Evolutionary conservation across 1,140 invertebrate species (phyloP).

Genomic region (Neodiprion fabricii): DNA sequence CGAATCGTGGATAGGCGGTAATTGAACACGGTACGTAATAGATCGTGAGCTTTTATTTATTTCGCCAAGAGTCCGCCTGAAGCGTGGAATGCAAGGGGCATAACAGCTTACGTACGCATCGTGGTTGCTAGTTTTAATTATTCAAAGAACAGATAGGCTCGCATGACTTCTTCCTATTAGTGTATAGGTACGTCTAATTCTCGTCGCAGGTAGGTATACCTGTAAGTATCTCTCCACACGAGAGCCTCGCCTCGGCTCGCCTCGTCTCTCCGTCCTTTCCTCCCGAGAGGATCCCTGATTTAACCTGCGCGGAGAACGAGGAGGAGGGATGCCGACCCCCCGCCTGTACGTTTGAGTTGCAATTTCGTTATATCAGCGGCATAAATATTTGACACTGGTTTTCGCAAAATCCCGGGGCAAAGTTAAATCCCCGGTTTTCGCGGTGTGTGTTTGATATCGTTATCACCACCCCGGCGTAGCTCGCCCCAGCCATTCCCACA

Average conservation of each 20-base stretch:
- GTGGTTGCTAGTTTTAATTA: slow-evolving; percentile 46
- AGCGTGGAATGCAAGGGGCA: too few species aligned
- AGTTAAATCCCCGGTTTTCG: background rate
- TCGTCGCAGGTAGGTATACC: background rate
- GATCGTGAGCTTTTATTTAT: too few species aligned
- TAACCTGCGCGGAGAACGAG: slow-evolving; percentile 25
- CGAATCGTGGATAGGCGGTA: too few species aligned
- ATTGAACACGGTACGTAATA: too few species aligned
- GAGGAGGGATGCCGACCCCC: background rate
- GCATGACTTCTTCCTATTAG: slow-evolving; percentile 42
- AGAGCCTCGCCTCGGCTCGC: slow-evolving; percentile 20
- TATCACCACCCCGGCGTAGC: slow-evolving; percentile 12
- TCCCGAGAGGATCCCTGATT: slow-evolving; percentile 32
- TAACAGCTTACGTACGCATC: too few species aligned
- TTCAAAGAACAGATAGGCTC: slow-evolving; percentile 42
- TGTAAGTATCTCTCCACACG: slow-evolving; percentile 33
- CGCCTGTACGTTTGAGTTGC: slow-evolving; percentile 39
- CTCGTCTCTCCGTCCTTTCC: slow-evolving; percentile 10
- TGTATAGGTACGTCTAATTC: slow-evolving; percentile 21
- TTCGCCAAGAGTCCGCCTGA: too few species aligned
- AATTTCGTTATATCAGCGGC: slow-evolving; percentile 43
- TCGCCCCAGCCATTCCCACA: slow-evolving; percentile 8
- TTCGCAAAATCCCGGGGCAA: slow-evolving; percentile 29
- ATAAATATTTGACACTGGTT: slow-evolving; percentile 47
- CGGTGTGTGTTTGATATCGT: slow-evolving; percentile 35